Percentiles rank a stretch among this genome's conserved stretches.
Conservation (phyloP, 2,888 invertebrate genomes). For the Tricholauxania praeusta region DNA sequence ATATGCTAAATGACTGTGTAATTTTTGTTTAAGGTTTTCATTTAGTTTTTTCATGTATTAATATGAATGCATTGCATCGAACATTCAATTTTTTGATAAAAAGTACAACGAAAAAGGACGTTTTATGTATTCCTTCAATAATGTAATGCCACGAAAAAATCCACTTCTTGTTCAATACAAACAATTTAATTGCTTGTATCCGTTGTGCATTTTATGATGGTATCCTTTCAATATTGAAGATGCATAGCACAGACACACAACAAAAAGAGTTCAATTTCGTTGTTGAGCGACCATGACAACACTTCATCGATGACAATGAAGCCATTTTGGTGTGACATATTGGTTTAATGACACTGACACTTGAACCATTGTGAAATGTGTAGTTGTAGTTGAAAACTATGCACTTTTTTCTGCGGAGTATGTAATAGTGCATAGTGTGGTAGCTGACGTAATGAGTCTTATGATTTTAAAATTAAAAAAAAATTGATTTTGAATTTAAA, state of each 20-base stretch:
- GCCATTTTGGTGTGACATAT: slow-evolving; percentile 48
- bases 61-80: too few species aligned
- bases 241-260: not conserved
- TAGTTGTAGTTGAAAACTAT: too few species aligned
- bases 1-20: too few species aligned
- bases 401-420: too few species aligned
- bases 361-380: slow-evolving; percentile 12
- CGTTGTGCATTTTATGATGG: slow-evolving; percentile 51
- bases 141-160: slow-evolving; percentile 1
- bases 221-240: slow-evolving; percentile 48
- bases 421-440: too few species aligned
- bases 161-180: slow-evolving; percentile 45
- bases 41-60: too few species aligned
- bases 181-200: slow-evolving; percentile 52
- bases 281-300: not conserved
- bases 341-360: slow-evolving; percentile 42
- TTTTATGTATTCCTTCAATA: slow-evolving; percentile 9
- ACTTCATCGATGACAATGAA: slow-evolving; percentile 40
- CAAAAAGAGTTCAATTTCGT: too few species aligned
- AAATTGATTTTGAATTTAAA: too few species aligned
- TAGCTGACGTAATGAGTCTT: too few species aligned
- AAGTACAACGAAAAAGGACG: not conserved
- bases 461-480: too few species aligned
- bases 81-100: too few species aligned
- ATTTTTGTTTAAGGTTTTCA: too few species aligned